A percentile compares a stretch with the other conserved stretches of the same genome.
These are phyloP conservation scores for Aspidapion aeneum DNA, from an alignment of 2,888 invertebrate genomes.

Conservation along the genomic window DNA sequence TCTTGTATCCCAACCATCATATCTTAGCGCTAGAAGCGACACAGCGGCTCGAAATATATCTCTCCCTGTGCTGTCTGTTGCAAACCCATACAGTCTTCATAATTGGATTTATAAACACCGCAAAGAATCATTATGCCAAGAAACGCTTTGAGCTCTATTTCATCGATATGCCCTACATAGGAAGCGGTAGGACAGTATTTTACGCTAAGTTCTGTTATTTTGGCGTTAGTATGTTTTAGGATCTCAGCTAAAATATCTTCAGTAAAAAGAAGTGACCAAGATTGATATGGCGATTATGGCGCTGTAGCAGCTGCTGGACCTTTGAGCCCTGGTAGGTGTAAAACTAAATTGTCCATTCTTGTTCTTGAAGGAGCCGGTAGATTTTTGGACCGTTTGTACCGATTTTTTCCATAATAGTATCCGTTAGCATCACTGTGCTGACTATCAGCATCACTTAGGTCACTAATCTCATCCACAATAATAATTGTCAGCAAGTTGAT, in stretches of 20 bases:
- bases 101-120: constrained; percentile 7
- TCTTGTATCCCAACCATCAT: constrained; percentile 1
- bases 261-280: constrained; percentile 19
- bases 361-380: constrained; percentile 10
- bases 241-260: constrained; percentile 14
- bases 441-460: constrained; percentile 3
- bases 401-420: constrained; percentile 17
- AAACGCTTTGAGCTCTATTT: constrained; percentile 11
- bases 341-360: constrained; percentile 13
- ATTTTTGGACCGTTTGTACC: constrained; percentile 17
- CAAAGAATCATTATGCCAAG: constrained; percentile 4
- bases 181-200: constrained; percentile 7
- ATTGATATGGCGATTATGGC: constrained; percentile 12
- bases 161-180: constrained; percentile 7
- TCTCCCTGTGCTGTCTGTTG: constrained; percentile 3
- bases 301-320: constrained; percentile 12
- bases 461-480: constrained; percentile 2
- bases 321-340: constrained; percentile 15
- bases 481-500: constrained; percentile 2
- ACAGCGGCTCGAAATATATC: constrained; percentile 7
- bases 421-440: constrained; percentile 6
- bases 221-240: constrained; percentile 13
- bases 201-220: constrained; percentile 11
- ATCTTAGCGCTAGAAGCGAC: not conserved
- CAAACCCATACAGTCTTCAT: constrained; percentile 7